Evolutionary conservation across 2,888 invertebrate genomes (phyloP).

Genomic region (Drosophila mulleri): DNA sequence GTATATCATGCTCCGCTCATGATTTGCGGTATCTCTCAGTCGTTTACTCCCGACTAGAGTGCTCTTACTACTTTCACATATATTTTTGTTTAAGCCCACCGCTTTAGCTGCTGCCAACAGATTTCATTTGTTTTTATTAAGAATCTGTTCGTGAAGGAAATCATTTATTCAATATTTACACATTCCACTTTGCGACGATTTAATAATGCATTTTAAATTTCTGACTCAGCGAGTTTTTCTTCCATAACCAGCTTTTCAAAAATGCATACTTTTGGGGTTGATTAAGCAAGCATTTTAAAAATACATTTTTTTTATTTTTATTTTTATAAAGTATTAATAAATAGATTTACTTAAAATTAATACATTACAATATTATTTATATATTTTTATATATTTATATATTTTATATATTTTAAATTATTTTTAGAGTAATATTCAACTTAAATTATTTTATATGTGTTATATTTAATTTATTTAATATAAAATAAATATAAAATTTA

Average conservation of each 20-base stretch:
- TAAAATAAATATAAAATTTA: too few relatives aligned
- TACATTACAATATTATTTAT: too few relatives aligned
- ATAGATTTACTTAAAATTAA: too few relatives aligned
- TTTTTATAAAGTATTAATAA: too few relatives aligned
- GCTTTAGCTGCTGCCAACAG: constrained; percentile 7
- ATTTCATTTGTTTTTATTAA: constrained; percentile 48
- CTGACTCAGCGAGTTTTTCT: neutral
- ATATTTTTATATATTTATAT: too few relatives aligned
- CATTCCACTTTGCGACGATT: neutral
- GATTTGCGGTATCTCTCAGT: neutral
- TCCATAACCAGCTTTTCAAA: neutral
- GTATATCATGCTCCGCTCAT: neutral
- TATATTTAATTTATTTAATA: too few relatives aligned
- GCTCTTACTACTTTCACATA: neutral
- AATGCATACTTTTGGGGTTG: neutral
- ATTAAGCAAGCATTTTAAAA: too few relatives aligned
- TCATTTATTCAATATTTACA: neutral
- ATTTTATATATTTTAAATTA: too few relatives aligned
- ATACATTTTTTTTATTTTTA: too few relatives aligned
- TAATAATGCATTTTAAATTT: constrained; percentile 1
- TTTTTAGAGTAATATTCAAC: too few relatives aligned
- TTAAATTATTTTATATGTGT: too few relatives aligned
- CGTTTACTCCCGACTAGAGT: neutral
- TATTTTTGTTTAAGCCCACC: constrained; percentile 14
- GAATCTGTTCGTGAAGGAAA: neutral